Evolutionary conservation across 2,888 invertebrate genomes (phyloP).

Genomic region (Bhutanitis thaidina): DNA sequence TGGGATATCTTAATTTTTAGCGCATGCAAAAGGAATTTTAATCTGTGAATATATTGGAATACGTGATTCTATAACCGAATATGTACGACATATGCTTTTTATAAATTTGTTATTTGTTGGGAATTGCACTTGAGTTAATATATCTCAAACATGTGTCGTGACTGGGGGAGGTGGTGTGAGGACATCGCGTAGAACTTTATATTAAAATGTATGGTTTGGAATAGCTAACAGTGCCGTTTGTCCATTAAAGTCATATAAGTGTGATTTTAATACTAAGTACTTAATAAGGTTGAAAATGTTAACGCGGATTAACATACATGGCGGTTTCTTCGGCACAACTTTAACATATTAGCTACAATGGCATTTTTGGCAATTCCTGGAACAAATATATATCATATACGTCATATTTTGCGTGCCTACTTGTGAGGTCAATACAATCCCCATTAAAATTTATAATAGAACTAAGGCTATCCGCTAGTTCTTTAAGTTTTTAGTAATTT

Average conservation of each 20-base stretch:
- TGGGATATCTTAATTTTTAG: conserved; percentile 47
- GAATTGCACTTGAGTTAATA: conserved; percentile 40
- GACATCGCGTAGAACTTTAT: conserved; percentile 28
- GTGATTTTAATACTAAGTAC: no score
- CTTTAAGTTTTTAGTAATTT: conserved; percentile 42
- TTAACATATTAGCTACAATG: no score
- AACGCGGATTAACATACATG: no score
- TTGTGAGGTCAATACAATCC: conserved; percentile 7
- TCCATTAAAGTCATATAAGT: neutral
- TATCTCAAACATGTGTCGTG: conserved; percentile 41
- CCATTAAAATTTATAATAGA: conserved; percentile 10
- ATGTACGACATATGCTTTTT: neutral
- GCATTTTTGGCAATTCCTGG: conserved; percentile 15
- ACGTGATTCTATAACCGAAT: neutral
- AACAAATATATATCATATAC: neutral
- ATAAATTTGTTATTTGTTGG: neutral
- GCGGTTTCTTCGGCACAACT: no score
- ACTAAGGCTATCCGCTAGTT: conserved; percentile 18
- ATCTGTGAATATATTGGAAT: neutral
- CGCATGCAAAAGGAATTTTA: conserved; percentile 29
- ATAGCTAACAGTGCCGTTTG: conserved; percentile 6
- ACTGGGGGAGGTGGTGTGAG: conserved; percentile 72
- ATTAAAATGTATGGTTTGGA: conserved; percentile 21
- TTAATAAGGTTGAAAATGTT: no score
- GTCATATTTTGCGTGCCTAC: neutral